phyloP scores from a whole-genome alignment of 2,113 vertebrate species.

The Galeopterus variegatus region DNA sequence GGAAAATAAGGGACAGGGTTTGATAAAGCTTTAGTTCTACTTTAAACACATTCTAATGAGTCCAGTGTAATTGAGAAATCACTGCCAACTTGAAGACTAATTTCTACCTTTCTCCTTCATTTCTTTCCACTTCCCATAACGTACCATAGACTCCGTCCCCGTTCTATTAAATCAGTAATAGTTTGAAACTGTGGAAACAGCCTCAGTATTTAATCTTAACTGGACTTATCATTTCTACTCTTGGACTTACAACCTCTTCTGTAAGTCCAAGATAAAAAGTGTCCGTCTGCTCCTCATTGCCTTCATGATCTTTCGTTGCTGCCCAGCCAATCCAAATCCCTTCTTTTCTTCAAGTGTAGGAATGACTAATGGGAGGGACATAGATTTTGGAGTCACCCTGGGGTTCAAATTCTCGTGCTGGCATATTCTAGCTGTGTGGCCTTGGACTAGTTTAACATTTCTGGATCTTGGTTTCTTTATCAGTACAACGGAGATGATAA shows the following conservation, averaged over 20 bases:
- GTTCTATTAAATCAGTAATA: slow-evolving; percentile 70
- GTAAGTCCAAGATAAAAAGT: not conserved
- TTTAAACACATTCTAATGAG: not conserved
- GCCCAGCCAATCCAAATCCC: not conserved
- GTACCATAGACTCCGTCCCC: slow-evolving; percentile 53
- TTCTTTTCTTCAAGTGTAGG: not conserved
- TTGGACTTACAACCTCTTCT: not conserved
- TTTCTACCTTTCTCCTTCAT: slow-evolving; percentile 3
- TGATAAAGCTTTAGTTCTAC: not conserved
- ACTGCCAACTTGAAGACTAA: not conserved
- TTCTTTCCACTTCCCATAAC: not conserved
- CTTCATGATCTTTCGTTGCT: not conserved
- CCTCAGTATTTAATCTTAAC: slow-evolving; percentile 71
- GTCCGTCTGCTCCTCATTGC: not conserved
- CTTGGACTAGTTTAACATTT: not conserved
- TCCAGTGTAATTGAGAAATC: slow-evolving; percentile 64
- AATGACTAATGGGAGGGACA: not conserved
- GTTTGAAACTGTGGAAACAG: slow-evolving; percentile 62
- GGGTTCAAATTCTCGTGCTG: not conserved
- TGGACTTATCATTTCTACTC: not conserved
- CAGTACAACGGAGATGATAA: not conserved
- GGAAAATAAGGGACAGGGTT: not conserved
- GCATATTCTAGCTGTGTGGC: fast-evolving
- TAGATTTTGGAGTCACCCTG: not conserved
- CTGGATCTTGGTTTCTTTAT: not conserved